Conservation (phyloP, 2,113 vertebrate species). For the Saccopteryx bilineata region DNA sequence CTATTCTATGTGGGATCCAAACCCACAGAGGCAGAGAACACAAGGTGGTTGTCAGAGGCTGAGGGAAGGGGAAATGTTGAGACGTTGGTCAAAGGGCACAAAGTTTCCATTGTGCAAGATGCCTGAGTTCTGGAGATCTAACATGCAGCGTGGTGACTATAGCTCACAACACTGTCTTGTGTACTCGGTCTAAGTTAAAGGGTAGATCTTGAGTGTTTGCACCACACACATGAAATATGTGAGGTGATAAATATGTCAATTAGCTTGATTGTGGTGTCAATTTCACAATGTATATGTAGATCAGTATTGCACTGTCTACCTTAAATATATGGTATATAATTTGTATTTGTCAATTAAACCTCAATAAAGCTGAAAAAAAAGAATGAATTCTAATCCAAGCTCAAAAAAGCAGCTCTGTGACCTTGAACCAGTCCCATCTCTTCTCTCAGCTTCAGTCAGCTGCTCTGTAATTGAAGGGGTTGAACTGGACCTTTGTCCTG, state of each 20-base stretch:
- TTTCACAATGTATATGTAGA: not conserved
- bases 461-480: constrained; percentile 38
- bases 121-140: not conserved
- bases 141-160: not conserved
- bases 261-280: not conserved
- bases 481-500: constrained; percentile 50
- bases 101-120: not conserved
- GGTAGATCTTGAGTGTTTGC: not conserved
- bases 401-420: constrained; percentile 42
- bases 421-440: constrained; percentile 55
- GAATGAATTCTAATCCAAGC: constrained; percentile 22
- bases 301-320: not conserved
- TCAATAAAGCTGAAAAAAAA: not conserved
- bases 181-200: not conserved
- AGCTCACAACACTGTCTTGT: not conserved
- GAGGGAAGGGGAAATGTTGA: not conserved
- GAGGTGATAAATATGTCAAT: not conserved
- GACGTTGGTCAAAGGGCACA: not conserved
- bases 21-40: not conserved
- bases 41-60: not conserved
- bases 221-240: not conserved
- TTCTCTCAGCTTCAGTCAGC: constrained; percentile 50
- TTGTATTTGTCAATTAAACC: not conserved
- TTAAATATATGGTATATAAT: not conserved
- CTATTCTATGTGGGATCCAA: not conserved